Evolutionary conservation across 2,888 invertebrate species (phyloP).

Genomic region (Lepidocyrtoides sp.): DNA sequence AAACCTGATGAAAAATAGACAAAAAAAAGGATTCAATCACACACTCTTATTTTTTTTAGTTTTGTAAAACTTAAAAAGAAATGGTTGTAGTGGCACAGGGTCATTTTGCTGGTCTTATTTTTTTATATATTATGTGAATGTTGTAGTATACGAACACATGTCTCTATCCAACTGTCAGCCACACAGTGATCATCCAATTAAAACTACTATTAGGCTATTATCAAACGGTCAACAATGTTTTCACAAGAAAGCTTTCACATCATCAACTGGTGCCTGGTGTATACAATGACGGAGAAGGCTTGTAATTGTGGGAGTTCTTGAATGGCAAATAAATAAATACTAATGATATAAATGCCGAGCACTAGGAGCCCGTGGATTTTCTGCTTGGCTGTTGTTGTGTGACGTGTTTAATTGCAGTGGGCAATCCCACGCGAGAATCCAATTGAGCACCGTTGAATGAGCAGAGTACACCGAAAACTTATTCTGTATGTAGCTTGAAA

Average conservation of each 20-base stretch:
- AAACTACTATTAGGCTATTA: constrained; percentile 58
- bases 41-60: no score
- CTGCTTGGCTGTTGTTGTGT: constrained; percentile 49
- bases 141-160: constrained; percentile 22
- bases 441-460: constrained; percentile 70
- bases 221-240: constrained; percentile 18
- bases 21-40: not conserved
- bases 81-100: no score
- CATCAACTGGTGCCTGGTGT: constrained; percentile 52
- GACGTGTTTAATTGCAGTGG: constrained; percentile 82
- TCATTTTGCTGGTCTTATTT: no score
- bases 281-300: not conserved
- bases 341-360: constrained; percentile 26
- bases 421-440: constrained; percentile 84
- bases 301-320: constrained; percentile 47
- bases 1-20: constrained; percentile 89
- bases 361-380: constrained; percentile 8
- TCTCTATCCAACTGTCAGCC: constrained; percentile 53
- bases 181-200: constrained; percentile 54
- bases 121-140: no score
- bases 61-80: no score
- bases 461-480: not conserved
- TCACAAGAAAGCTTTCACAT: not conserved
- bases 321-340: constrained; percentile 57
- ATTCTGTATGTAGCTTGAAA: not conserved